Base-by-base conservation (phyloP, 35 echinoderm and acorn worm species). In the Apostichopus japonicus region DNA sequence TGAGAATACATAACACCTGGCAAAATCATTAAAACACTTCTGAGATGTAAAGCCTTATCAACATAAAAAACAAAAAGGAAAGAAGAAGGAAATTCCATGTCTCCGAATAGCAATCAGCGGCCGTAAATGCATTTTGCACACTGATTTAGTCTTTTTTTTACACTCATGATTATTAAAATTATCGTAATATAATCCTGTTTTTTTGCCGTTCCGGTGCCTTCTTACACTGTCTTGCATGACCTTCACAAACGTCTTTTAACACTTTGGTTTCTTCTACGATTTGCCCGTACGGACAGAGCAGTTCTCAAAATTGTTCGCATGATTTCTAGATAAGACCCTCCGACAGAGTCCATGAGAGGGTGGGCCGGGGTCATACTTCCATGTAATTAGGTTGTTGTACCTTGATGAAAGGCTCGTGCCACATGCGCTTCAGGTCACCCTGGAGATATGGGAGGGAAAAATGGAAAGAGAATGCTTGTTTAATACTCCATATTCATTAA, bases 351-450 rank as follows among this genome's bases (percentile, higher is more conserved):
- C 54, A 53, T n/a, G 21, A 65, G 57, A 4, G 10, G 55, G 24
- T 67, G 63, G 11, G 23, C 56, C 58, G 19, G 86, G 53, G 96
- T 98, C 96, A 98, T 98, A 98, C 96, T 23, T 98, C 96, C 78
- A 93, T 93, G 33, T 58, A 61, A 44, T 44, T 44, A 44, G 33
- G 33, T 44, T 44, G 33, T 63, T 80, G 86, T 14, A 87, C 81
- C 72, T 97, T 97, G 61, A 95, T 93, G 82, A 98, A 98, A 5
- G 96, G 94, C 61, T 95, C 94, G 55, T 98, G 94, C 96, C 96
- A 98, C 96, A 98, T 98, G 5, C 96, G 92, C 61, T 93, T 92
- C 76, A 98, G 86, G 79, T 98, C 96, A 87, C 96, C 96, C 96
- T 98, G 80, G 10, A 15, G 24, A 54, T 5, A 51, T 19, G 54